phyloP scores from a whole-genome alignment of 2,797 vertebrate genomes.

The Valencia hispanica region DNA sequence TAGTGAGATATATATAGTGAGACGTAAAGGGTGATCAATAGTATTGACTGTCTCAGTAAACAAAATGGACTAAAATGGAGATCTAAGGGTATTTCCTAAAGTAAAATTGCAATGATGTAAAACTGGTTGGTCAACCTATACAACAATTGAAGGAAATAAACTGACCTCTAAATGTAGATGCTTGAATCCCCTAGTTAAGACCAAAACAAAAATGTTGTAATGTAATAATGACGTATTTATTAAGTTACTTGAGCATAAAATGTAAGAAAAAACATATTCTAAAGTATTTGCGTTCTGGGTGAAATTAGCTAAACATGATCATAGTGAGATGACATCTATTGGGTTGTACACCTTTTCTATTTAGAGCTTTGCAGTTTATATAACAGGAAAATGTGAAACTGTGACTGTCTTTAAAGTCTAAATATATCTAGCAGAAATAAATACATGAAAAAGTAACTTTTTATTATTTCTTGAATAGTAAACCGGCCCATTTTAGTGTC shows the following conservation, averaged over 20 bases:
- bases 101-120: too few relatives aligned
- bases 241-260: slow-evolving; percentile 14
- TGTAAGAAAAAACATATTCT: slow-evolving; percentile 16
- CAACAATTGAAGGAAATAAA: too few relatives aligned
- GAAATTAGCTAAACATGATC: not conserved
- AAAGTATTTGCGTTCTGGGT: slow-evolving; percentile 7
- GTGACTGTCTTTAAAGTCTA: slow-evolving; percentile 7
- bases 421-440: not conserved
- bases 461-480: slow-evolving; percentile 29
- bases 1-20: not conserved
- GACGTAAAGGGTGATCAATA: not conserved
- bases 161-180: too few relatives aligned
- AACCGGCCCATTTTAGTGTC: slow-evolving; percentile 26
- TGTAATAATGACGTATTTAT: too few relatives aligned
- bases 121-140: too few relatives aligned
- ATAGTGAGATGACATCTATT: not conserved
- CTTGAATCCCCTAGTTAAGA: too few relatives aligned
- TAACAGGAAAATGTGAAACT: slow-evolving; percentile 9
- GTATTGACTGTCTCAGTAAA: not conserved
- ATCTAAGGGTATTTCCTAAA: too few relatives aligned
- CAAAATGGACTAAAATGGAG: too few relatives aligned
- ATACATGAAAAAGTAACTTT: slow-evolving; percentile 1
- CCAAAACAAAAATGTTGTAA: too few relatives aligned
- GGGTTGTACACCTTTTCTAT: not conserved
- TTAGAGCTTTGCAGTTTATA: not conserved